Evolutionary conservation across 2,113 vertebrate species (phyloP), one percentile per base, ranked within the genome.

Genomic region (Emydura subglobosa): DNA sequence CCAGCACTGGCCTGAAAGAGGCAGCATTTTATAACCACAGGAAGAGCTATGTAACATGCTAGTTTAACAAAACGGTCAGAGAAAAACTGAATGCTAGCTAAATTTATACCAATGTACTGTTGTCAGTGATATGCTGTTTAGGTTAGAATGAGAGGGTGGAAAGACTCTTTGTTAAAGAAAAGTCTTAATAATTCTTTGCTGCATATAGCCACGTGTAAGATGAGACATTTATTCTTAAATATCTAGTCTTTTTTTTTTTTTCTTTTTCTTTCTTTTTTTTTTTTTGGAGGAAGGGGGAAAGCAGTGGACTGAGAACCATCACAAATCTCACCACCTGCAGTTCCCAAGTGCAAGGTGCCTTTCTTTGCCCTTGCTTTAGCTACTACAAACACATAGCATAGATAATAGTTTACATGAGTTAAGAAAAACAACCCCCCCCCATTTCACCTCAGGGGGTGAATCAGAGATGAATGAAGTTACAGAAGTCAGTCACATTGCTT

Each of bases 181-280:
- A 92, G 79, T 25, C 90, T 81, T 87, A 80, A 94, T 85, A 80
- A 94, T 85, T 95, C 92, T 90, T 91, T 31, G 47, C 42, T 5
- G 50, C 0, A 0, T 61, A 29, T 42, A 27, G 85, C 76, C 80
- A 55, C 0, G 44, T 10, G 10, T 59, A 59, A 27, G 57, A 22
- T 59, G 14, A 22, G 27, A 59, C 13, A 59, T 11, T 12, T 44
- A 44, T 76, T 76, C 24, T 42, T 29, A 47, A 7, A 7, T 44
- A 94, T 83, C 82, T 82, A 90, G 51, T 79, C 42, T 72, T 0
- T 0, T 79, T 16, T 2, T 53, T 34, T 61, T 10, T 10, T 44
- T 44, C 34, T 34, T 12, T 12, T 49, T 79, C 42, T 72, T 0
- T 0, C 72, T 16, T 2, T 53, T 34, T 61, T 10, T 10, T 44